Percentiles rank a stretch among this genome's conserved stretches.
Evolutionary conservation across 2,113 vertebrate species (phyloP).

Genomic region (Antigone vipio): DNA sequence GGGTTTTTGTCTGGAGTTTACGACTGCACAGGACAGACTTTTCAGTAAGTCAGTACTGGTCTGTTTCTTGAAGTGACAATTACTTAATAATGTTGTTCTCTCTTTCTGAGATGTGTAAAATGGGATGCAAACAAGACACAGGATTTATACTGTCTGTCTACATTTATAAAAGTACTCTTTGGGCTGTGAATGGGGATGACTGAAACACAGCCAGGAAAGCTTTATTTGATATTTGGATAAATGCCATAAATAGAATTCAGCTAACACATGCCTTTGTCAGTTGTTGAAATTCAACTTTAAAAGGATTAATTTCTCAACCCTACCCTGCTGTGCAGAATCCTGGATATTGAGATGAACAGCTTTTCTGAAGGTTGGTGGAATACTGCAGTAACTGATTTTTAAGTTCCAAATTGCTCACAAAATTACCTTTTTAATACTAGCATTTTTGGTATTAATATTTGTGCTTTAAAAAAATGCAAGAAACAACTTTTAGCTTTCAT

Average conservation of each 20-base stretch:
- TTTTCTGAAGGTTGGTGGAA: not conserved
- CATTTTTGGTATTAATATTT: not conserved
- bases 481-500: not conserved
- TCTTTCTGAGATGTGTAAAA: conserved; percentile 15
- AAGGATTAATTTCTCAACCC: conserved; percentile 61
- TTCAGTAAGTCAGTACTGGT: not conserved
- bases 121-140: conserved; percentile 6
- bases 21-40: not conserved
- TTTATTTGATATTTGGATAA: conserved; percentile 61
- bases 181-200: conserved; percentile 58
- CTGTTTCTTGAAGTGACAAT: not conserved
- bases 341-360: conserved; percentile 18
- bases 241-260: conserved; percentile 43
- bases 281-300: conserved; percentile 66
- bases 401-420: not conserved
- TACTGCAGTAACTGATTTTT: not conserved
- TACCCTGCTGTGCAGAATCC: conserved; percentile 16
- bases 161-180: conserved; percentile 52
- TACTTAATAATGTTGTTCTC: conserved; percentile 11
- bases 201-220: conserved; percentile 53
- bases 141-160: conserved; percentile 54
- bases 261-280: conserved; percentile 62
- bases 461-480: not conserved
- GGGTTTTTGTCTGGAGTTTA: not conserved
- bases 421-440: not conserved